Percentiles rank a stretch among this genome's conserved stretches.
Evolutionary conservation across 2,797 vertebrate species (phyloP).

Genomic region (Sebastes aleutianus): DNA sequence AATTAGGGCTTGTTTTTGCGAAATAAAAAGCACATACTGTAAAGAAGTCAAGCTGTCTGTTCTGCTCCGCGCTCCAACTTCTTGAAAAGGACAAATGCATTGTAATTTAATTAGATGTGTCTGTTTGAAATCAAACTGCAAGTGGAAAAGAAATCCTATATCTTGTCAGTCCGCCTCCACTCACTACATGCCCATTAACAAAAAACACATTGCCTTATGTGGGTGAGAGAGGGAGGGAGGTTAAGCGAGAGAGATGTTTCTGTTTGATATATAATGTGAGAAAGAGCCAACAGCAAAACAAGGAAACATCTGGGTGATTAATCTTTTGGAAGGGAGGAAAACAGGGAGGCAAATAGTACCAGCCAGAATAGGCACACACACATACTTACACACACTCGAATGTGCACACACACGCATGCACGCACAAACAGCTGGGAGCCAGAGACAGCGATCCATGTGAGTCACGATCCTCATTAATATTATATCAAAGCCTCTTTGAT

Average conservation of each 20-base stretch:
- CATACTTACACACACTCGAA: conserved; percentile 10
- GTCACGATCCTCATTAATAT: conserved; percentile 76
- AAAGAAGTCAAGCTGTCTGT: conserved; percentile 17
- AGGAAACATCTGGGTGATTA: conserved; percentile 90
- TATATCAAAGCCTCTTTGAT: conserved; percentile 58
- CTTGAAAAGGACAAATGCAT: conserved; percentile 44
- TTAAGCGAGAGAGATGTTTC: conserved; percentile 71
- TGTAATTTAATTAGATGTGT: conserved; percentile 77
- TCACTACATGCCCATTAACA: conserved; percentile 72
- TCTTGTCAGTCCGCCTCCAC: conserved; percentile 57
- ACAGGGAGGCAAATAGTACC: conserved; percentile 68
- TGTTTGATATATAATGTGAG: conserved; percentile 85
- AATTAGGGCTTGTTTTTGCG: conserved; percentile 21
- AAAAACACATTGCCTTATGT: conserved; percentile 73
- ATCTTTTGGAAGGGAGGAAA: conserved; percentile 78
- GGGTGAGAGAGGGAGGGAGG: conserved; percentile 5
- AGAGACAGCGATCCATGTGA: conserved; percentile 63
- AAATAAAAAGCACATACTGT: conserved; percentile 25
- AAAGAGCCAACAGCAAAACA: conserved; percentile 87
- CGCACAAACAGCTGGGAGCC: conserved; percentile 56
- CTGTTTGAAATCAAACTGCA: conserved; percentile 76
- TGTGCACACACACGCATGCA: conserved; percentile 9
- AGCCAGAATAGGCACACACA: conserved; percentile 55
- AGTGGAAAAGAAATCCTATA: conserved; percentile 69
- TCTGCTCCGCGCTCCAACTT: conserved; percentile 11